A percentile compares a stretch with the other conserved stretches of the same genome.
Evolutionary conservation across 30 jellyfish, hydroid and myxozoan genomes (phyloP).

Genomic region (Catostylus mosaicus): DNA sequence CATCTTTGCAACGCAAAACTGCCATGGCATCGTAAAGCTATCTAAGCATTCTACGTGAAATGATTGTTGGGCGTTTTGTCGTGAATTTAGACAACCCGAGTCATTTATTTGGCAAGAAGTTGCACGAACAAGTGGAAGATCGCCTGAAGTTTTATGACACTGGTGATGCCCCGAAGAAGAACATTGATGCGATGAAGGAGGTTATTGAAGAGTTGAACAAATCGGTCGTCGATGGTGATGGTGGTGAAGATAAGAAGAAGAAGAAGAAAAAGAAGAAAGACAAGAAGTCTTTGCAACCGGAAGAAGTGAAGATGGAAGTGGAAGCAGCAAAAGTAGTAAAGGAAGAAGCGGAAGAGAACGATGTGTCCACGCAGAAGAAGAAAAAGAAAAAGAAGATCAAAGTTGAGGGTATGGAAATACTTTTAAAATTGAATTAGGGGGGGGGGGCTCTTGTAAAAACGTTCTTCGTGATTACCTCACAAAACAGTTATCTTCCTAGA

Average conservation of each 20-base stretch:
- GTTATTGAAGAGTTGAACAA: constrained; percentile 76
- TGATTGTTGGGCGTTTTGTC: background rate
- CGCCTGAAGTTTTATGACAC: constrained; percentile 91
- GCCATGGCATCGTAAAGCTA: too few species aligned
- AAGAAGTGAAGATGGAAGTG: constrained; percentile 22
- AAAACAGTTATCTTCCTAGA: too few species aligned
- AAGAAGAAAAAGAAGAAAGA: constrained; percentile 88
- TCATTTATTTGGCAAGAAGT: constrained; percentile 83
- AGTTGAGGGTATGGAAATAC: constrained; percentile 20
- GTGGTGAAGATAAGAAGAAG: constrained; percentile 43
- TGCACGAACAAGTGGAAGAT: constrained; percentile 97
- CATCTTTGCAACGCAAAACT: too few species aligned
- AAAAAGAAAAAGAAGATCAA: constrained; percentile 31
- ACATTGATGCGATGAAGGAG: constrained; percentile 95
- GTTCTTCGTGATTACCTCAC: too few species aligned
- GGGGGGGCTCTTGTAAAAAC: too few species aligned
- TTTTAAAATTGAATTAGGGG: background rate
- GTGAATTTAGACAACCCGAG: constrained; percentile 74
- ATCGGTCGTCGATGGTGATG: constrained; percentile 51
- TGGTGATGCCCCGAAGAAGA: constrained; percentile 97
- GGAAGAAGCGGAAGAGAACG: background rate
- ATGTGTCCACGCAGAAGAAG: background rate
- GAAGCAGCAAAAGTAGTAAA: background rate
- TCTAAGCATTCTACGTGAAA: too few species aligned
- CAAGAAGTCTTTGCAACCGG: constrained; percentile 52